Evolutionary conservation across 1,140 invertebrate genomes (phyloP), one percentile per base, ranked within the genome.

Genomic region (Drosophila repleta): DNA sequence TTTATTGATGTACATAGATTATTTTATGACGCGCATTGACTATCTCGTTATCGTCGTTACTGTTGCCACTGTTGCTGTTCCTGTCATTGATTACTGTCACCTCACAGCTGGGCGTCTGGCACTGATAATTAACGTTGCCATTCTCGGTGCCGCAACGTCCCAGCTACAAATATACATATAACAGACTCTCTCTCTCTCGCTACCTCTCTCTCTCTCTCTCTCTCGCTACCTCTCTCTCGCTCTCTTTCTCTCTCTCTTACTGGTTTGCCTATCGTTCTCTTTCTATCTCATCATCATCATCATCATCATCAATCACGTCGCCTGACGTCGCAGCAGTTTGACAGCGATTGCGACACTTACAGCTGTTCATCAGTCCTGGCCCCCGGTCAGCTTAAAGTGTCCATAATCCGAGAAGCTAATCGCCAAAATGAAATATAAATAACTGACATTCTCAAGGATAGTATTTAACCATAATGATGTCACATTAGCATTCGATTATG

Each of bases 291-390:
- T 41, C 43, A 49, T 45, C 69, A 58, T 64, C 69, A 85, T 77
- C 82, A 85, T 81, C 82, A 85, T 87, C 78, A 85, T 87, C 81
- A 74, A 78, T 62, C 65, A 70, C 65, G 49, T 62, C 57, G 55
- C 10, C 51, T 49, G 74, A 20, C 29, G 53, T 58, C 60, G 56
- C 68, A 55, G 68, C 81, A 78, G 77, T 82, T 85, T 85, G 82
- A 85, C 82, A 88, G 83, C 79, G 63, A 82, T 87, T 87, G 74
- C 78, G 82, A 87, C 82, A 87, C 69, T 87, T 87, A 87, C 82
- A 87, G 80, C 82, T 87, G 78, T 78, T 82, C 63, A 69, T 64
- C 62, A 58, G 75, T 55, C 10, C 49, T 15, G 21, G 18, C 20
- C 35, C 41, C 43, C 26, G 57, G 67, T 65, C 71, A 73, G 55